A percentile compares a stretch with the other conserved stretches of the same genome.
phyloP scores from a whole-genome alignment of 2,797 vertebrate genomes.

The Streptopelia turtur region DNA sequence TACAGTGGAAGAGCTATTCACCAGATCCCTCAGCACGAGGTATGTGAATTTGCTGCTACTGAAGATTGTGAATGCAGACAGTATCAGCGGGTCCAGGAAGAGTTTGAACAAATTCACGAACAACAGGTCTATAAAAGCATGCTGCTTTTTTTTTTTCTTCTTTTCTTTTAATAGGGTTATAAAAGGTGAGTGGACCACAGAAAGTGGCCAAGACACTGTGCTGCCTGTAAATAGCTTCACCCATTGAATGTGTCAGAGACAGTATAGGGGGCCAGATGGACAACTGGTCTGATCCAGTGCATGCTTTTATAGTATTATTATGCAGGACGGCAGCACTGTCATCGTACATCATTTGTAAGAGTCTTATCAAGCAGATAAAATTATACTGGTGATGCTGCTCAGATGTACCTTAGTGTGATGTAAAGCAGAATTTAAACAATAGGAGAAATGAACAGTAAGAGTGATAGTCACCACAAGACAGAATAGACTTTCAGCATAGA shows the following conservation, averaged over 20 bases:
- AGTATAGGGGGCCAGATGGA: not conserved
- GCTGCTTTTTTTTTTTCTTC: no score
- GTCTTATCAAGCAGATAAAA: not conserved
- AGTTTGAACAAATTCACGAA: not conserved
- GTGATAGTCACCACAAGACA: not conserved
- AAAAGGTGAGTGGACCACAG: not conserved
- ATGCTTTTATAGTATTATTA: not conserved
- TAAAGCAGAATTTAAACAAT: not conserved
- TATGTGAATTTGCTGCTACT: not conserved
- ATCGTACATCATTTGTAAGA: not conserved
- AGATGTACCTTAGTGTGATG: not conserved
- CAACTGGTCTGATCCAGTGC: not conserved
- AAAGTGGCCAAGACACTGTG: not conserved
- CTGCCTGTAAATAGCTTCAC: not conserved
- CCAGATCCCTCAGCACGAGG: not conserved
- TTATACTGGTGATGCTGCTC: not conserved
- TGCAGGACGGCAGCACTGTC: not conserved
- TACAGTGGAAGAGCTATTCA: not conserved
- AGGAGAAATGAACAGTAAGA: not conserved
- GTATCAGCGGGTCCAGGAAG: not conserved
- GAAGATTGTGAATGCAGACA: not conserved
- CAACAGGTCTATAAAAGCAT: not conserved
- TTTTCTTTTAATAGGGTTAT: not conserved
- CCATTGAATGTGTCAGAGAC: fast-evolving
- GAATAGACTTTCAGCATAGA: not conserved